These are phyloP conservation scores for Esox niger DNA, from an alignment of 2,113 vertebrate species.

Conservation along the genomic window DNA sequence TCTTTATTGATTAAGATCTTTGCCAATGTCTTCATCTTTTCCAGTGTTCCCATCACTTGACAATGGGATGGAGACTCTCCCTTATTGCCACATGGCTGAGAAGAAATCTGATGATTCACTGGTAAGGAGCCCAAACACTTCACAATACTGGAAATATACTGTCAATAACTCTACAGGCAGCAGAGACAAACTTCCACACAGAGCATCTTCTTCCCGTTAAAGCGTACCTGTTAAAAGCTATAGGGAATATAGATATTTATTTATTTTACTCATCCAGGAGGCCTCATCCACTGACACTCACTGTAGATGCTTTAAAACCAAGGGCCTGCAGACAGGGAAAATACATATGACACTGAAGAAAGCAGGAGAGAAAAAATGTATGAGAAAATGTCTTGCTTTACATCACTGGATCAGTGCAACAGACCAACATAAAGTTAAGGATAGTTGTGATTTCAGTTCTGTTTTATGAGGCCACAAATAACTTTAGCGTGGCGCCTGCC, in stretches of 20 bases:
- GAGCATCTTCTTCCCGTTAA: too few species aligned
- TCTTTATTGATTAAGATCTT: neutral
- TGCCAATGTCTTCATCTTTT: conserved; percentile 38
- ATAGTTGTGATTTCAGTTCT: neutral
- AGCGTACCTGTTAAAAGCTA: too few species aligned
- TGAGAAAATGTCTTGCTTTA: neutral
- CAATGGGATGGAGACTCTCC: conserved; percentile 78
- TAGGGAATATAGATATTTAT: too few species aligned
- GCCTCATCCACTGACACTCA: too few species aligned
- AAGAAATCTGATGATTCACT: conserved; percentile 67
- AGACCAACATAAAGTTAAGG: neutral
- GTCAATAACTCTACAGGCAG: too few species aligned
- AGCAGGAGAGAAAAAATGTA: neutral
- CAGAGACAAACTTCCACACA: too few species aligned
- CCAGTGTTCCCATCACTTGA: conserved; percentile 89
- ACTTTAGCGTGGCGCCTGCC: neutral
- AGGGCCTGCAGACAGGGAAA: too few species aligned
- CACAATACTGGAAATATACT: neutral
- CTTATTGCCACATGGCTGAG: conserved; percentile 71
- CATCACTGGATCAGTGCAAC: neutral
- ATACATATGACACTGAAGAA: conserved; percentile 10
- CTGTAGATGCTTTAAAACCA: too few species aligned
- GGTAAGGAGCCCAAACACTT: conserved; percentile 62
- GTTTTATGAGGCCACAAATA: conserved; percentile 14
- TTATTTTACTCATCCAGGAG: too few species aligned